Conservation (phyloP, 1,140 invertebrate species). For the Popillia japonica region DNA sequence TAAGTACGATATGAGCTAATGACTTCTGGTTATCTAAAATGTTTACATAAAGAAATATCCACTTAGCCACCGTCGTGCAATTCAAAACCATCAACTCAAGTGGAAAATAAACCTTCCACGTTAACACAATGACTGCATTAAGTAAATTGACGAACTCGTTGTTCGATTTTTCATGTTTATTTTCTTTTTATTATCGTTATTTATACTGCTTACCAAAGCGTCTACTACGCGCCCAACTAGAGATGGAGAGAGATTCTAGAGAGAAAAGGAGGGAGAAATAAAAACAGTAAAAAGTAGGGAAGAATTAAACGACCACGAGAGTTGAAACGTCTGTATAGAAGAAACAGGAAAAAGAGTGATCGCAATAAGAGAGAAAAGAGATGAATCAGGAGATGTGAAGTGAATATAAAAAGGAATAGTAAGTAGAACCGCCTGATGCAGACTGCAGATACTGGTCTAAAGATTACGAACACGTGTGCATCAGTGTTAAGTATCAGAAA, state of each 20-base stretch:
- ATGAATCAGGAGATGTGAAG: background rate
- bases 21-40: background rate
- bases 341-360: background rate
- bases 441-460: too few relatives aligned
- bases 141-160: background rate
- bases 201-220: background rate
- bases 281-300: background rate
- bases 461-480: too few relatives aligned
- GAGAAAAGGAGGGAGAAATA: too few relatives aligned
- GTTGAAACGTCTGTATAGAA: background rate
- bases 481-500: too few relatives aligned
- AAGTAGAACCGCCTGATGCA: too few relatives aligned
- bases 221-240: background rate
- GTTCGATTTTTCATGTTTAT: constrained; percentile 9
- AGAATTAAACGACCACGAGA: background rate
- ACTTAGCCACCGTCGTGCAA: background rate
- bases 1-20: too few relatives aligned
- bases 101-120: constrained; percentile 5
- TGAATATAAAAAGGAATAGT: too few relatives aligned
- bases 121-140: constrained; percentile 1
- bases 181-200: constrained; percentile 13
- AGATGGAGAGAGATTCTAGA: too few relatives aligned
- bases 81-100: background rate
- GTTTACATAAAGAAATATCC: constrained; percentile 4
- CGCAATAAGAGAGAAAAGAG: background rate